phyloP scores from a whole-genome alignment of 92 coral and sea anemone genomes.

The Parazoanthus swiftii region DNA sequence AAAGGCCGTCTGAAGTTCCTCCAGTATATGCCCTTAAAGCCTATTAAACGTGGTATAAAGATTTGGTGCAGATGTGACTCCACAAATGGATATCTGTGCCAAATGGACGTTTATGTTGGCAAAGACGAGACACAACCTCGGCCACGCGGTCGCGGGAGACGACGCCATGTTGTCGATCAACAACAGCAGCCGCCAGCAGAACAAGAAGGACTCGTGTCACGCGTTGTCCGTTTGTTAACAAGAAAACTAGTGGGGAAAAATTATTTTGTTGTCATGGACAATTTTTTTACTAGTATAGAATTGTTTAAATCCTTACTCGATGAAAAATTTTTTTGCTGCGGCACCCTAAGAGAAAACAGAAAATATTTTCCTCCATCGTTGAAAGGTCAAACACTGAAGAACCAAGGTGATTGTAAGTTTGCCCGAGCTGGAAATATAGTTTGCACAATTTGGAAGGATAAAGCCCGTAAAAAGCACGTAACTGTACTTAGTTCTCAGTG shows the following conservation, averaged over 20 bases:
- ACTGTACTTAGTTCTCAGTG: constrained; percentile 17
- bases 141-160: background rate
- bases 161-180: background rate
- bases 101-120: constrained; percentile 27
- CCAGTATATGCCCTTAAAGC: constrained; percentile 39
- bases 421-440: constrained; percentile 38
- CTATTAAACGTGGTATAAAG: constrained; percentile 26
- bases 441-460: constrained; percentile 21
- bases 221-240: constrained; percentile 34
- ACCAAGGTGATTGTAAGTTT: constrained; percentile 44
- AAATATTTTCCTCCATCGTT: constrained; percentile 30
- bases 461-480: constrained; percentile 19
- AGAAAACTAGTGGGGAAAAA: constrained; percentile 26
- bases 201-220: constrained; percentile 7
- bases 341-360: constrained; percentile 37
- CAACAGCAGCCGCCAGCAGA: background rate
- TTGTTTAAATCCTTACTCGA: constrained; percentile 11
- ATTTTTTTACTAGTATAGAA: constrained; percentile 29
- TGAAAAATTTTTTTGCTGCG: constrained; percentile 34
- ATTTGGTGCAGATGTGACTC: constrained; percentile 43
- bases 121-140: background rate
- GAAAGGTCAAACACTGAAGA: constrained; percentile 38
- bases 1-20: constrained; percentile 26
- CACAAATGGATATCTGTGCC: constrained; percentile 39
- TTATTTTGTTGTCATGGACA: constrained; percentile 35